phyloP scores from a whole-genome alignment of 1,140 invertebrate species.

The Pogonus chalceus region DNA sequence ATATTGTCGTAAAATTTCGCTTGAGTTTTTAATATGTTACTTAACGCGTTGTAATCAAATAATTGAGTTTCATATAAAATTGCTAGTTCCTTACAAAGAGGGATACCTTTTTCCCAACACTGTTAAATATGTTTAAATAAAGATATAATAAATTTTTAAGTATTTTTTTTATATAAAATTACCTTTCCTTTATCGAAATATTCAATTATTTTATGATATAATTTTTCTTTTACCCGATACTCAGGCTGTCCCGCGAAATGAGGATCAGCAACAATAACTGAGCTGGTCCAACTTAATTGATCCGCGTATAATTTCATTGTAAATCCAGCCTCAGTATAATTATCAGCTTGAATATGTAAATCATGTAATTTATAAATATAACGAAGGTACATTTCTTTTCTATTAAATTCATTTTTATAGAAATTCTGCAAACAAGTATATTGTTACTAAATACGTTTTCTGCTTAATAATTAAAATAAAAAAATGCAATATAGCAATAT shows the following conservation, averaged over 20 bases:
- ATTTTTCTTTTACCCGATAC: conserved; percentile 85
- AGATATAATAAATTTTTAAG: not conserved
- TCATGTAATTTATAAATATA: conserved; percentile 96
- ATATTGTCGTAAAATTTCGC: conserved; percentile 89
- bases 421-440: conserved; percentile 78
- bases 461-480: too few relatives aligned
- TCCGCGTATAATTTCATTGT: conserved; percentile 90
- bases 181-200: conserved; percentile 93
- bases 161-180: conserved; percentile 15
- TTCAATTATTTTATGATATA: conserved; percentile 85
- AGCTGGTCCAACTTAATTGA: conserved; percentile 77
- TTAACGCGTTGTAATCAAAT: conserved; percentile 85
- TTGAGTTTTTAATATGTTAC: conserved; percentile 71
- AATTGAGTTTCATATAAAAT: conserved; percentile 78
- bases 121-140: conserved; percentile 36
- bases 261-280: conserved; percentile 50
- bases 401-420: conserved; percentile 91
- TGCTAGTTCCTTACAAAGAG: conserved; percentile 84
- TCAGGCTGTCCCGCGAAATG: conserved; percentile 63
- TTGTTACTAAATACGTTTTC: too few relatives aligned
- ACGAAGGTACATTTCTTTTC: conserved; percentile 91
- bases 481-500: too few relatives aligned
- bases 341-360: conserved; percentile 85
- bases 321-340: conserved; percentile 92
- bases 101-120: conserved; percentile 94